phyloP scores from a whole-genome alignment of 2,797 vertebrate genomes.

The Ptychobarbus kaznakovi region DNA sequence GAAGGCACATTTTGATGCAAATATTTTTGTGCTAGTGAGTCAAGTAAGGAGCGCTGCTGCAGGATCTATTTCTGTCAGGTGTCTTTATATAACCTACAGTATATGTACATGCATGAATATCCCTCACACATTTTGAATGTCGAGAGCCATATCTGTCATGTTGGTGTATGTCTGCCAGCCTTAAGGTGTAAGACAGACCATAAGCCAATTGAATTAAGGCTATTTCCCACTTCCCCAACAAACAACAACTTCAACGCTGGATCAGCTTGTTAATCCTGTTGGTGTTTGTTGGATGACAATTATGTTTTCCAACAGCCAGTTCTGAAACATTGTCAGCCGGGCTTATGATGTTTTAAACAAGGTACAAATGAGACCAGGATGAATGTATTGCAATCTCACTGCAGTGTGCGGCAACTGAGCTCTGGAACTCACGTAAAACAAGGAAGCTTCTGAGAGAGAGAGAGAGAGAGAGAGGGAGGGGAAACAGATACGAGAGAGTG shows the following conservation, averaged over 20 bases:
- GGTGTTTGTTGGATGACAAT: slow-evolving; percentile 6
- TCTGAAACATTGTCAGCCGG: background rate
- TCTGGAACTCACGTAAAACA: slow-evolving; percentile 49
- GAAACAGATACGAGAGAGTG: slow-evolving; percentile 5
- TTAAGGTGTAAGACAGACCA: background rate
- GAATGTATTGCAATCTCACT: slow-evolving; percentile 37
- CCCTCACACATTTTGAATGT: background rate
- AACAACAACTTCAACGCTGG: background rate
- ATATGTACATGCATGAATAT: background rate
- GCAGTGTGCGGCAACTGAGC: slow-evolving; percentile 35
- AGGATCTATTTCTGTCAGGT: slow-evolving; percentile 13
- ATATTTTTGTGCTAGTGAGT: slow-evolving; percentile 20
- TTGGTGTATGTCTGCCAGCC: background rate
- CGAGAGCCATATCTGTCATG: background rate
- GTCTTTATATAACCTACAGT: slow-evolving; percentile 8
- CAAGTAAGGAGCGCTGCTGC: slow-evolving; percentile 13
- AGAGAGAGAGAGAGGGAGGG: slow-evolving; percentile 3
- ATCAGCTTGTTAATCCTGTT: slow-evolving; percentile 5
- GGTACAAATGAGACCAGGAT: slow-evolving; percentile 17
- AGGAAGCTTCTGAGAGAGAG: slow-evolving; percentile 36
- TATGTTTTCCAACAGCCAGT: slow-evolving; percentile 6
- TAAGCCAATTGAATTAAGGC: background rate
- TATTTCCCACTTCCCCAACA: background rate
- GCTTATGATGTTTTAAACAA: background rate
- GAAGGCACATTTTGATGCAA: background rate